Evolutionary conservation across 2,113 vertebrate genomes (phyloP).

Genomic region (Anarrhichthys ocellatus): DNA sequence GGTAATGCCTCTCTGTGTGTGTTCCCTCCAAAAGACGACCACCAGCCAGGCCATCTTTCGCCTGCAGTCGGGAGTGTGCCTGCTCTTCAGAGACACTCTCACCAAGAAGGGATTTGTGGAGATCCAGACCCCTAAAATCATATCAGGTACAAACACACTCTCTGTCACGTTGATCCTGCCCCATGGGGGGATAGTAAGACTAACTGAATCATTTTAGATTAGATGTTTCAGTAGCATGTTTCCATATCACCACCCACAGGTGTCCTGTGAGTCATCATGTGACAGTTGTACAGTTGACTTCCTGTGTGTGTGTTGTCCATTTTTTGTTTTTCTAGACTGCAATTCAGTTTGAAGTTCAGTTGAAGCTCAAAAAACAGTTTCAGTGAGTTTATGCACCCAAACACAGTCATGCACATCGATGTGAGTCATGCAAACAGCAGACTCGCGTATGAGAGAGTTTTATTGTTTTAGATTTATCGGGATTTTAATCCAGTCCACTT

Average conservation of each 20-base stretch:
- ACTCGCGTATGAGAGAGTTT: neutral
- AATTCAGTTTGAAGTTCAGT: constrained; percentile 13
- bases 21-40: constrained; percentile 86
- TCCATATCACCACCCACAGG: constrained; percentile 13
- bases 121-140: constrained; percentile 98
- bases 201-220: constrained; percentile 8
- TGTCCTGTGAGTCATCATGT: constrained; percentile 50
- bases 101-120: constrained; percentile 95
- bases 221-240: constrained; percentile 6
- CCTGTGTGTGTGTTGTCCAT: constrained; percentile 5
- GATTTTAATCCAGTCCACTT: constrained; percentile 17
- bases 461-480: constrained; percentile 19
- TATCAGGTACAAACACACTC: constrained; percentile 87
- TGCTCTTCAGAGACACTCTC: constrained; percentile 95
- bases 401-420: neutral
- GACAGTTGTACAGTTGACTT: constrained; percentile 51
- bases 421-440: neutral
- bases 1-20: constrained; percentile 26
- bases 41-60: constrained; percentile 96
- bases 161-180: neutral
- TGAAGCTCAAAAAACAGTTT: neutral
- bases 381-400: neutral
- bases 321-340: neutral
- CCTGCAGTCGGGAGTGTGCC: constrained; percentile 94
- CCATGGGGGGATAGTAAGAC: neutral